A percentile compares a stretch with the other conserved stretches of the same genome.
Conservation (phyloP, 1,140 invertebrate genomes). For the Drosophila gunungcola region DNA sequence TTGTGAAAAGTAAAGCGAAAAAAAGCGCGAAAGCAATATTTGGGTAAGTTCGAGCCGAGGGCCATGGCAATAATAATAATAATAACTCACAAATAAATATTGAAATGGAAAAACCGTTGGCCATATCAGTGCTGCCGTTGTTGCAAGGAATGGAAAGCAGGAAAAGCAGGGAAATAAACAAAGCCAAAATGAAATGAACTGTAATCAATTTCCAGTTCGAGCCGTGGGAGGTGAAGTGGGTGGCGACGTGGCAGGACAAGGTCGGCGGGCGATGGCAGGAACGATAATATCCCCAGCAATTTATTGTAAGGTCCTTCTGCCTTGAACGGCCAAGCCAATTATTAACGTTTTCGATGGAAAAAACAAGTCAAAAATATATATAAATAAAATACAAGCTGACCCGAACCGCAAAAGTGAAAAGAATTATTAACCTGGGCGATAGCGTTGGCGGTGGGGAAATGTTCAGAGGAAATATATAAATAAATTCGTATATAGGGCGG, state of each 20-base stretch:
- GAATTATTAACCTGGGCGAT: constrained; percentile 25
- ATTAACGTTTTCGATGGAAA: constrained; percentile 47
- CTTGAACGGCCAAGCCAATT: constrained; percentile 45
- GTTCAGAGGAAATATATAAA: not conserved
- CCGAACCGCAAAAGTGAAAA: constrained; percentile 38
- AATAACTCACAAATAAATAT: constrained; percentile 63
- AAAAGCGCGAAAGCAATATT: constrained; percentile 58
- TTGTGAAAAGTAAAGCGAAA: not conserved
- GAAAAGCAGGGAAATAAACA: constrained; percentile 55
- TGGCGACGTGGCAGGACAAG: not conserved
- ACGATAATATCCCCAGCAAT: constrained; percentile 56
- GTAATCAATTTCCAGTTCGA: constrained; percentile 60
- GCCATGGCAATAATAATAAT: constrained; percentile 54
- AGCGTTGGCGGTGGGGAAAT: constrained; percentile 1
- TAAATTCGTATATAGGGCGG: not conserved
- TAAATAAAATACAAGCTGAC: constrained; percentile 29
- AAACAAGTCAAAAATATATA: constrained; percentile 23
- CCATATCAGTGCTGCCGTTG: constrained; percentile 39
- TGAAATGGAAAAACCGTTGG: constrained; percentile 52
- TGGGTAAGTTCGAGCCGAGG: constrained; percentile 25
- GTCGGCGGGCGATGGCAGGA: not conserved
- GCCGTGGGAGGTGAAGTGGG: not conserved
- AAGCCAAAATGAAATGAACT: constrained; percentile 66
- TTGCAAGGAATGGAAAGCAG: constrained; percentile 1
- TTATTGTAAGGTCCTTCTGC: constrained; percentile 59